Percentiles rank a stretch among this genome's conserved stretches.
Conservation (phyloP, 2,888 invertebrate genomes). For the Archips xylosteana region DNA sequence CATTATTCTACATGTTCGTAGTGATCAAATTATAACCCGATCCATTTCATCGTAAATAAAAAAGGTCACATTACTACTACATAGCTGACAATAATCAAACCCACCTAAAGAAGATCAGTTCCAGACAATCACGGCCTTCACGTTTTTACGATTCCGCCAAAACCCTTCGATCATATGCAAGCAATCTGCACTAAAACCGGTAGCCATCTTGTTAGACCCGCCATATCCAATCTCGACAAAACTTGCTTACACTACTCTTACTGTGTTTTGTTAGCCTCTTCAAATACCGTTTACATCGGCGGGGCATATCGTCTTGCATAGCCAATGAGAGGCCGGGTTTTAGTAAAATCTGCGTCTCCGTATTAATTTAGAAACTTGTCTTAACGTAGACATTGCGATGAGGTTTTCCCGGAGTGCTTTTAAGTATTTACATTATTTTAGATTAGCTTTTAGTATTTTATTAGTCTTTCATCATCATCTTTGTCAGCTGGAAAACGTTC, state of each 20-base stretch:
- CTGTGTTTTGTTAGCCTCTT: conserved; percentile 41
- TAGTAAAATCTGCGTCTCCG: conserved; percentile 32
- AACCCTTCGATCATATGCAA: conserved; percentile 40
- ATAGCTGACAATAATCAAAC: neutral
- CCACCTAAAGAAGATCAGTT: conserved; percentile 10
- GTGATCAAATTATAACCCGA: neutral
- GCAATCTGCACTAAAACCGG: conserved; percentile 39
- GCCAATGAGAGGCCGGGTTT: conserved; percentile 56
- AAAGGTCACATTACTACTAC: neutral
- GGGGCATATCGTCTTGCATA: conserved; percentile 64
- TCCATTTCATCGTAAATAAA: neutral
- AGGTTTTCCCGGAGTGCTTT: neutral
- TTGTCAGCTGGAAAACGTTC: no score
- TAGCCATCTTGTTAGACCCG: conserved; percentile 22
- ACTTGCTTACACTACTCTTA: conserved; percentile 39
- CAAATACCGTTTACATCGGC: conserved; percentile 38
- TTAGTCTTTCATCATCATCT: no score
- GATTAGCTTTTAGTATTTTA: no score
- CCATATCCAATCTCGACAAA: conserved; percentile 39
- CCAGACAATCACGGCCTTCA: conserved; percentile 15
- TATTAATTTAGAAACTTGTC: conserved; percentile 31
- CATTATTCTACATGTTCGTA: no score
- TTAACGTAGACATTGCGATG: neutral
- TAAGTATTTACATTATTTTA: neutral
- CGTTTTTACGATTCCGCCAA: conserved; percentile 31